A percentile compares a stretch with the other conserved stretches of the same genome.
Conservation (phyloP, 2,113 vertebrate genomes). For the Neolamprologus cancellatus region DNA sequence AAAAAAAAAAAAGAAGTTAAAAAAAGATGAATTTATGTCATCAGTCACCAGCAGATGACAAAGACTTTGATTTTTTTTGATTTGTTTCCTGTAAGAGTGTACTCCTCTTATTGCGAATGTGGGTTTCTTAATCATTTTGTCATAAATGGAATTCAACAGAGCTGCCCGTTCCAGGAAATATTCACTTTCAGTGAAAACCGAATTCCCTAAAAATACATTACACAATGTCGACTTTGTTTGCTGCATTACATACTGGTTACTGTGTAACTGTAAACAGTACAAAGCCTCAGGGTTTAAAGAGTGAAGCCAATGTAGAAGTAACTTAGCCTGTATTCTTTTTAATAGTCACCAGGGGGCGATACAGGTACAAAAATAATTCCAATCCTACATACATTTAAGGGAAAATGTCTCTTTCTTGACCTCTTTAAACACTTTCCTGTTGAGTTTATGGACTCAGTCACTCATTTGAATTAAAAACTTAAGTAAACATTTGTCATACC, state of each 20-base stretch:
- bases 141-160: not conserved
- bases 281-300: not conserved
- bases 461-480: not conserved
- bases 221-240: not conserved
- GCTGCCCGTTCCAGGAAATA: not conserved
- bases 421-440: not conserved
- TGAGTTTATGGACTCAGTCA: not conserved
- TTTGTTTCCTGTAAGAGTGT: not conserved
- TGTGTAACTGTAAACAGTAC: not conserved
- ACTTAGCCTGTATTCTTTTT: not conserved
- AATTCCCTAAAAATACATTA: not conserved
- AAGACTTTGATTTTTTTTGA: not conserved
- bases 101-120: not conserved
- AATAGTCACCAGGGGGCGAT: not conserved
- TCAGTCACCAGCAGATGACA: not conserved
- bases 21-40: not conserved
- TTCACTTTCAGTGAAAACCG: not conserved
- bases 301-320: not conserved
- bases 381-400: not conserved
- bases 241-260: not conserved
- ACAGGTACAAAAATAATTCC: not conserved
- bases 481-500: not conserved
- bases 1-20: not conserved
- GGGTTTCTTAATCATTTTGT: not conserved
- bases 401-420: not conserved